A percentile compares a stretch with the other conserved stretches of the same genome.
Conservation (phyloP, 2,797 vertebrate species). For the Buphagus erythrorhynchus region DNA sequence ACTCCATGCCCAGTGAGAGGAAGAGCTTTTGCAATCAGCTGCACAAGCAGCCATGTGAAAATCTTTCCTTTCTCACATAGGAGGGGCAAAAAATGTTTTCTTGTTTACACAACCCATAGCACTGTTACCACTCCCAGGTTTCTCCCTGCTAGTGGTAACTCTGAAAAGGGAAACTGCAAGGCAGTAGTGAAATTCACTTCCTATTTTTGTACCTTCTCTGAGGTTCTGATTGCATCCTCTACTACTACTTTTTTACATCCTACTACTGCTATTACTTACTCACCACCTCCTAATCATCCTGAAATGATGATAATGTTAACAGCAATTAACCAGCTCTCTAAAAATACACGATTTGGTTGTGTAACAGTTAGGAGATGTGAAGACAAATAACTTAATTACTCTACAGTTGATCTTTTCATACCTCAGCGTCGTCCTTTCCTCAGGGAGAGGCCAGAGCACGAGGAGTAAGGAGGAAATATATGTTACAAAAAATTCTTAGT, state of each 20-base stretch:
- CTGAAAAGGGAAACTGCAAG: not conserved
- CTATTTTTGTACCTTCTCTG: not conserved
- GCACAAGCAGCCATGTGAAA: not conserved
- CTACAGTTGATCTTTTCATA: not conserved
- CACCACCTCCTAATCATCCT: not conserved
- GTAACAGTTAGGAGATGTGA: not conserved
- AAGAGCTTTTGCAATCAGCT: not conserved
- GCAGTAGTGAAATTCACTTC: not conserved
- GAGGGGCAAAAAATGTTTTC: not conserved
- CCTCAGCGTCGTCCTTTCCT: not conserved
- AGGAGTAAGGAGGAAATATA: not conserved
- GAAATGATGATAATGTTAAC: not conserved
- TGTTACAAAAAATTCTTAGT: not conserved
- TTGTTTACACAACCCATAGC: not conserved
- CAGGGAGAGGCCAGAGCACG: not conserved
- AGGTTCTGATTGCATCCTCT: not conserved
- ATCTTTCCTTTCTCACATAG: not conserved
- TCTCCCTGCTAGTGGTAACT: not conserved
- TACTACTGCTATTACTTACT: not conserved
- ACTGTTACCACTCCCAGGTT: not conserved
- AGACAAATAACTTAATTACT: not conserved
- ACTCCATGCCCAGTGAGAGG: not conserved
- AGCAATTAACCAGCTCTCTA: not conserved
- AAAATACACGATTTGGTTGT: not conserved
- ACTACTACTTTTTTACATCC: not conserved